Evolutionary conservation across 1,140 invertebrate genomes (phyloP).

Genomic region (Drosophila nigrodunni): DNA sequence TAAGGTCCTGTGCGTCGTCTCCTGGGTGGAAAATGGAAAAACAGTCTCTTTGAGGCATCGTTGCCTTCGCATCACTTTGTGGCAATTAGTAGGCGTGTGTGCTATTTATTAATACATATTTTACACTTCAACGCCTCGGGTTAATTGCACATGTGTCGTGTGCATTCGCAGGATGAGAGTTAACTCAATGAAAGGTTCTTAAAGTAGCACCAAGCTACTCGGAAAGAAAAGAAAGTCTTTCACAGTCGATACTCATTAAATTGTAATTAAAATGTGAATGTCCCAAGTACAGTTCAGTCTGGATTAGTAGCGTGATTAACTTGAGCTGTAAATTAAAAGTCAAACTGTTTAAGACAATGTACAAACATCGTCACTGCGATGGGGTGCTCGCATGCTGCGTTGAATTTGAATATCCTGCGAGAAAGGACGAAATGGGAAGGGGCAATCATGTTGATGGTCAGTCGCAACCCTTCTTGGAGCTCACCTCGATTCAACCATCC

Average conservation of each 20-base stretch:
- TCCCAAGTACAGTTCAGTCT: conserved; percentile 8
- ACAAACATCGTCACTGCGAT: conserved; percentile 61
- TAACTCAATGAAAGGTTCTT: conserved; percentile 41
- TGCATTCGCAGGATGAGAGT: not conserved
- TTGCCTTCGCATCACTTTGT: conserved; percentile 65
- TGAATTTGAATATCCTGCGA: conserved; percentile 62
- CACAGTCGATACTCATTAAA: conserved; percentile 13
- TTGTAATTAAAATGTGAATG: conserved; percentile 67
- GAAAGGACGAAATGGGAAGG: conserved; percentile 10
- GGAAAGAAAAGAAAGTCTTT: conserved; percentile 24
- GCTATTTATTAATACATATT: conserved; percentile 82
- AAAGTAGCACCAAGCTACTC: conserved; percentile 37
- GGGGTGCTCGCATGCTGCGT: conserved; percentile 71
- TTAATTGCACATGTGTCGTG: conserved; percentile 64
- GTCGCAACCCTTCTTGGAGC: conserved; percentile 59
- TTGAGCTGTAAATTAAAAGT: conserved; percentile 77
- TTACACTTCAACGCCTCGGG: conserved; percentile 75
- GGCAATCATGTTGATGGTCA: conserved; percentile 36
- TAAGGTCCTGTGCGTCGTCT: conserved; percentile 58
- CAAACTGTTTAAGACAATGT: conserved; percentile 81
- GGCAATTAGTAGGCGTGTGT: conserved; percentile 75
- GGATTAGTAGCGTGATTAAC: conserved; percentile 58
- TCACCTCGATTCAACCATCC: conserved; percentile 40
- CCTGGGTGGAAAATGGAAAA: conserved; percentile 51
- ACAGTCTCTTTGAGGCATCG: conserved; percentile 66